Percentiles rank a stretch among this genome's conserved stretches.
Evolutionary conservation across 2,113 vertebrate genomes (phyloP).

Genomic region (human (Homo sapiens)): DNA sequence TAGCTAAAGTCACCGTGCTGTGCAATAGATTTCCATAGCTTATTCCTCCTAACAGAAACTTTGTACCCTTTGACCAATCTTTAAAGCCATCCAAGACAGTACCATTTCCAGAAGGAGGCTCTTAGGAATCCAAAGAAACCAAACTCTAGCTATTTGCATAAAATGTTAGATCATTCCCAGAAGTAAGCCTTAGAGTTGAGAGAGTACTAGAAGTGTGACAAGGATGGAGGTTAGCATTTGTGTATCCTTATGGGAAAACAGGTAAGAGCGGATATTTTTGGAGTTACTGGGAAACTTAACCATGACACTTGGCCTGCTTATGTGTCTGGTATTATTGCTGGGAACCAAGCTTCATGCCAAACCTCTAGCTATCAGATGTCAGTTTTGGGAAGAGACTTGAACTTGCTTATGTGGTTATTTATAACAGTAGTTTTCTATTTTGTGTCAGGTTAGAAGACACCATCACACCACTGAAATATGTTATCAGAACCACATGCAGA

Average conservation of each 20-base stretch:
- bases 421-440: slow-evolving; percentile 43
- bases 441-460: background rate
- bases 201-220: background rate
- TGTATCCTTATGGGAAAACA: slow-evolving; percentile 44
- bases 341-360: slow-evolving; percentile 24
- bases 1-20: background rate
- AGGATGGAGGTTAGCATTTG: background rate
- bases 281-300: slow-evolving; percentile 59
- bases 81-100: background rate
- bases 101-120: background rate
- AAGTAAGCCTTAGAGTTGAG: background rate
- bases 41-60: background rate
- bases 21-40: background rate
- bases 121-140: background rate
- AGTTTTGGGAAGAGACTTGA: slow-evolving; percentile 58
- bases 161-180: slow-evolving; percentile 25
- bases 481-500: background rate
- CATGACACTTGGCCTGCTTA: slow-evolving; percentile 48
- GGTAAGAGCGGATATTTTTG: slow-evolving; percentile 67
- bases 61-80: background rate
- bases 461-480: background rate
- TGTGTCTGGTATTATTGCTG: slow-evolving; percentile 56
- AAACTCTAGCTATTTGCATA: slow-evolving; percentile 23
- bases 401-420: slow-evolving; percentile 61
- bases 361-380: slow-evolving; percentile 7